Evolutionary conservation across 2,113 vertebrate species (phyloP), one percentile per base, ranked within the genome.

Genomic region (Pipra filicauda): DNA sequence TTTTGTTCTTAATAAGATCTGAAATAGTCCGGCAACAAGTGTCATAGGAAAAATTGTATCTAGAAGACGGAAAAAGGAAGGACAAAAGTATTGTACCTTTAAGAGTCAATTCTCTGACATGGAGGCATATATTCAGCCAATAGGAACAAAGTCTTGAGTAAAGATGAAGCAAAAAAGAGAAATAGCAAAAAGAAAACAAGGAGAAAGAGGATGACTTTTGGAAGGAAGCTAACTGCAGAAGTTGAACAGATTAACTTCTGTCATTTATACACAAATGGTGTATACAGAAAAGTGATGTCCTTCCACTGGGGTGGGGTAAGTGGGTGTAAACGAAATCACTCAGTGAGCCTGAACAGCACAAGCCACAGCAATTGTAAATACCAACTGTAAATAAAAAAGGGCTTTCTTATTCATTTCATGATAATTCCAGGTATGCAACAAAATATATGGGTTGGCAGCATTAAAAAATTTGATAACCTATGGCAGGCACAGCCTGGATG

Each of bases 301-400:
- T 85, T 73, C 24, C n/a, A 7, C 9, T 3, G 5, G 12, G 8
- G 3, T 3, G 9, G 4, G 6, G 11, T 6, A 5, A 2, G 3
- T 10, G 8, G 8, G 16, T 31, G 15, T 46, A 39, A 77, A 52
- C 35, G 8, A 43, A 69, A 52, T 52, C 24, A 24, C 10, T 69
- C n/a, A 10, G 23, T 12, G 21, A 66, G 12, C 12, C 30, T 17
- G 14, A 35, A 39, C 30, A 87, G 81, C 31, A 49, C 41, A 84
- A 70, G 27, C 28, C 67, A 39, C 57, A 81, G 31, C 48, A 74
- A 17, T 15, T 59, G 19, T 37, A 49, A 88, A 62, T 24, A 57
- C 6, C n/a, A 66, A 11, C 15, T 23, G 14, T 33, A 87, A 89
- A 77, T 31, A 84, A 84, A 33, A 26, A 55, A 55, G 12, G 61